Conservation (phyloP, 2,888 invertebrate species). For the Endomychus coccineus region DNA sequence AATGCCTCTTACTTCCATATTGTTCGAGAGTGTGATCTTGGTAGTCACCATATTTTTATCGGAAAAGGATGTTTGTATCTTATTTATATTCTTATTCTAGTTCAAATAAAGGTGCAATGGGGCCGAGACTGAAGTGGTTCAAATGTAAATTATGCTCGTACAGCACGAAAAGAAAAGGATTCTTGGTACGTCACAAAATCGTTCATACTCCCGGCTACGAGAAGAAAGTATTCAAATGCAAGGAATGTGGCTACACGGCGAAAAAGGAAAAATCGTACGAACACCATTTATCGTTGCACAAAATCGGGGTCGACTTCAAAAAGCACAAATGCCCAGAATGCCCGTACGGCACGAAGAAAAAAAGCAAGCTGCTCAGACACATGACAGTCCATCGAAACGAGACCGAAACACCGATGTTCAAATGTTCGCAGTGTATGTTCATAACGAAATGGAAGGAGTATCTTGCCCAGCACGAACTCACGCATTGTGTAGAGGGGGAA, state of each 20-base stretch:
- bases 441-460: conserved; percentile 15
- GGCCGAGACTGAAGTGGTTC: conserved; percentile 3
- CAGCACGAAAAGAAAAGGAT: conserved; percentile 12
- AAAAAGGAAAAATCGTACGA: conserved; percentile 13
- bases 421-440: conserved; percentile 12
- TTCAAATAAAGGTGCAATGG: too few relatives aligned
- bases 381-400: conserved; percentile 13
- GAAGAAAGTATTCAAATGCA: conserved; percentile 13
- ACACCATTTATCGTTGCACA: conserved; percentile 9
- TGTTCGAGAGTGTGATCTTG: too few relatives aligned
- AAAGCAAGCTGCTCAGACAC: conserved; percentile 12
- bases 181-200: conserved; percentile 10
- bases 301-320: conserved; percentile 13
- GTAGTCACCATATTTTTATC: too few relatives aligned
- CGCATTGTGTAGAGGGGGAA: conserved; percentile 7
- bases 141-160: conserved; percentile 11
- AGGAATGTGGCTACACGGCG: conserved; percentile 12
- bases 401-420: conserved; percentile 10
- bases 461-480: conserved; percentile 12
- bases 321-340: conserved; percentile 13
- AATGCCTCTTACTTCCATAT: too few relatives aligned
- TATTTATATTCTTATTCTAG: too few relatives aligned
- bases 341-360: conserved; percentile 11
- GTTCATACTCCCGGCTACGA: conserved; percentile 14
- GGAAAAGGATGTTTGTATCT: too few relatives aligned